These are phyloP conservation scores for Amphiprion percula DNA, from an alignment of 2,113 vertebrate species.

Conservation along the genomic window DNA sequence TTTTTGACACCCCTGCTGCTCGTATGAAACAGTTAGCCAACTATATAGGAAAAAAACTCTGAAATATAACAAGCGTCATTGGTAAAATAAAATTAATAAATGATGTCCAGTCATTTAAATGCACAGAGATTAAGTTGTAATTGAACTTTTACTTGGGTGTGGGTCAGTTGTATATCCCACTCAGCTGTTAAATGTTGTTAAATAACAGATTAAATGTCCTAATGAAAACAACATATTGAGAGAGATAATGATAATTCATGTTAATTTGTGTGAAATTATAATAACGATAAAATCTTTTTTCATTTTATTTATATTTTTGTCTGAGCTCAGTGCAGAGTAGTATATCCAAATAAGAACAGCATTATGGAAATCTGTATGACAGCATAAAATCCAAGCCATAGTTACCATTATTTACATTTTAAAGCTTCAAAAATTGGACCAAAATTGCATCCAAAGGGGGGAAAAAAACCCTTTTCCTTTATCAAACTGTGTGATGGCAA, in stretches of 20 bases:
- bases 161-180: not conserved
- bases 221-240: not conserved
- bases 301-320: not conserved
- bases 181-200: not conserved
- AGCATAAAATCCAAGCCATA: constrained; percentile 7
- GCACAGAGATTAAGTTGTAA: not conserved
- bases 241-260: not conserved
- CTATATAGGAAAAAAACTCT: not conserved
- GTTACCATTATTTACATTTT: constrained; percentile 35
- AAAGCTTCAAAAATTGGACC: not conserved
- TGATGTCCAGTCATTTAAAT: not conserved
- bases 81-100: constrained; percentile 1
- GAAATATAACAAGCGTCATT: constrained; percentile 5
- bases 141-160: not conserved
- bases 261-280: not conserved
- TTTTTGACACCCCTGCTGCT: not conserved
- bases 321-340: not conserved
- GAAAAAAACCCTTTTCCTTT: not conserved
- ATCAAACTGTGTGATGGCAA: too few species aligned
- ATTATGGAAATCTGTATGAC: too few species aligned
- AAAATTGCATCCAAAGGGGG: not conserved
- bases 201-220: not conserved
- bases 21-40: not conserved
- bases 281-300: not conserved
- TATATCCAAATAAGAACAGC: too few species aligned